Conservation (phyloP, 2,888 invertebrate species). For the Agrotis exclamationis region DNA sequence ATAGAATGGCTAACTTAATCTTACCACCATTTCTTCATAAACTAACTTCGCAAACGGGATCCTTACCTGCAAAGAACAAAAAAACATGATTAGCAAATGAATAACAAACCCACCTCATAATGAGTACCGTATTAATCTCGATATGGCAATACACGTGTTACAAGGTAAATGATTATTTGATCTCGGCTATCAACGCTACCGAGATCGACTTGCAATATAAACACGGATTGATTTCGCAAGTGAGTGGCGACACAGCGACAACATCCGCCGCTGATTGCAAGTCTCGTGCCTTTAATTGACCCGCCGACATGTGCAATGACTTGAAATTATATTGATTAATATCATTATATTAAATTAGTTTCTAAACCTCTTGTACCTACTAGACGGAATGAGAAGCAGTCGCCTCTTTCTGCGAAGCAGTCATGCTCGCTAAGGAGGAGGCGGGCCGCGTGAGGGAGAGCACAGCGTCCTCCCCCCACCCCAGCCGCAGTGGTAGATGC, state of each 20-base stretch:
- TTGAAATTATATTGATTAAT: slow-evolving; percentile 43
- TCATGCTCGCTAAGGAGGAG: too few species aligned
- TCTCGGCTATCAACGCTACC: slow-evolving; percentile 48
- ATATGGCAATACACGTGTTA: slow-evolving; percentile 61
- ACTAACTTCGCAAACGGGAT: slow-evolving; percentile 8
- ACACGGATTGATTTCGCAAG: slow-evolving; percentile 69
- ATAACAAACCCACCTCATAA: slow-evolving; percentile 38
- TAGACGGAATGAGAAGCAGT: too few species aligned
- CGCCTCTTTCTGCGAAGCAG: too few species aligned
- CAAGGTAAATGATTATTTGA: slow-evolving; percentile 56
- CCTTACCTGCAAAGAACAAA: slow-evolving; percentile 71
- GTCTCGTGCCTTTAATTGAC: slow-evolving; percentile 71
- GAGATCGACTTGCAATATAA: slow-evolving; percentile 60
- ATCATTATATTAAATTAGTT: slow-evolving; percentile 26
- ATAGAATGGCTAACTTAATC: slow-evolving; percentile 15
- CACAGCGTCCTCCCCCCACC: too few species aligned
- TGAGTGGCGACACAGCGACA: slow-evolving; percentile 67
- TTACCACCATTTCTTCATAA: slow-evolving; percentile 42
- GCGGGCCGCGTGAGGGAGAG: too few species aligned
- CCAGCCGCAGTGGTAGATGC: too few species aligned
- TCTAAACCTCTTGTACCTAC: neutral
- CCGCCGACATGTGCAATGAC: slow-evolving; percentile 57
- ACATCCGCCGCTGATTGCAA: slow-evolving; percentile 68
- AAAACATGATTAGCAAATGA: slow-evolving; percentile 44
- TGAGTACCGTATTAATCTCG: slow-evolving; percentile 51